These are phyloP conservation scores for Toxostoma redivivum DNA, from an alignment of 2,113 vertebrate species.

Conservation along the genomic window DNA sequence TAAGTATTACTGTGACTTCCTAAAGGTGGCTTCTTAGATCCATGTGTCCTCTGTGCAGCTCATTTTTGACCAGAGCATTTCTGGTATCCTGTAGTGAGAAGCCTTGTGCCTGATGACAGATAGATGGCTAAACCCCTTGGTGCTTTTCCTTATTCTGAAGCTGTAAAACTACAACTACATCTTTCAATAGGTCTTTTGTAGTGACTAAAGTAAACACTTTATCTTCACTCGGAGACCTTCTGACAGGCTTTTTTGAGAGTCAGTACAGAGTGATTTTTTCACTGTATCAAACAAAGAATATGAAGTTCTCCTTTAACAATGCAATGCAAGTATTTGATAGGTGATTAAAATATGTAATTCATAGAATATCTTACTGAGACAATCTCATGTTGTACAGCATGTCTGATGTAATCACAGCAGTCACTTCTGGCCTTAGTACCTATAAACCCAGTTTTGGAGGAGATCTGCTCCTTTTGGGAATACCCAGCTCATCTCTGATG, in stretches of 20 bases:
- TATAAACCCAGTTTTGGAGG: neutral
- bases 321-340: neutral
- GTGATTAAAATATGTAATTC: neutral
- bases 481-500: neutral
- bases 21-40: neutral
- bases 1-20: neutral
- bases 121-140: neutral
- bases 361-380: neutral
- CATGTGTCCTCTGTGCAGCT: neutral
- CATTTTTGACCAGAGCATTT: neutral
- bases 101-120: neutral
- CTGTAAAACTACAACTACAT: neutral
- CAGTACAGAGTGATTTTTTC: neutral
- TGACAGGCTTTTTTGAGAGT: neutral
- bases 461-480: neutral
- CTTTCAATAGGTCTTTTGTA: neutral
- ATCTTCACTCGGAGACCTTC: neutral
- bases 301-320: neutral
- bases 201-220: neutral
- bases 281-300: neutral
- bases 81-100: neutral
- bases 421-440: neutral
- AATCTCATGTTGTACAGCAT: neutral
- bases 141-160: neutral
- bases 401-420: neutral